These are phyloP conservation scores for Saturnia pavonia DNA, from an alignment of 2,888 invertebrate genomes.

Conservation along the genomic window DNA sequence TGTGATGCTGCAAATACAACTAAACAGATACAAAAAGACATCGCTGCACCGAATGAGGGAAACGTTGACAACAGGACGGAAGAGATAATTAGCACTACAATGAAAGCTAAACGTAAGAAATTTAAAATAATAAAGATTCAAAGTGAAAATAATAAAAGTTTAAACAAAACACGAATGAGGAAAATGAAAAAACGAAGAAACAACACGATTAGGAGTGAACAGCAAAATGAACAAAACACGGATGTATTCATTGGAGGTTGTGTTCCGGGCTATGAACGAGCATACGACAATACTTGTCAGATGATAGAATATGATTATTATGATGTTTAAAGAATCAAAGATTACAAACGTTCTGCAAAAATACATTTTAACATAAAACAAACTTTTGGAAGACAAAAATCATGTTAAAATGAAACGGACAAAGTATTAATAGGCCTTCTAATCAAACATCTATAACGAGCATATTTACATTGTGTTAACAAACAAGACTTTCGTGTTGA, in stretches of 20 bases:
- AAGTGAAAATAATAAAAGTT: background rate
- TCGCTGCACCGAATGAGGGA: background rate
- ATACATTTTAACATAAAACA: background rate
- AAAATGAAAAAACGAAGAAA: background rate
- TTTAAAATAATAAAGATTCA: conserved; percentile 2
- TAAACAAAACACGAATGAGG: background rate
- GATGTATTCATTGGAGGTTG: conserved; percentile 16
- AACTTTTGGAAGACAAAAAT: background rate
- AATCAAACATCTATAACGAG: too few species aligned
- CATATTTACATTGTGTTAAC: too few species aligned
- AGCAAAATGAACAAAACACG: background rate
- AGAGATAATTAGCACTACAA: background rate
- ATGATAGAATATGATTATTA: conserved; percentile 14
- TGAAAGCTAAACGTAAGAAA: background rate
- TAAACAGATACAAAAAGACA: background rate
- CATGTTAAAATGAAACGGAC: background rate
- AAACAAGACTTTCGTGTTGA: too few species aligned
- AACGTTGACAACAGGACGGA: background rate
- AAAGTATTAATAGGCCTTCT: too few species aligned
- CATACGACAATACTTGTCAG: conserved; percentile 10
- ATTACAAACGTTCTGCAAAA: background rate
- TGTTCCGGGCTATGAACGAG: conserved; percentile 13
- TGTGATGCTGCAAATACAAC: background rate
- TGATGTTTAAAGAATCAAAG: background rate
- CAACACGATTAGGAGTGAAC: background rate